Evolutionary conservation across 2,113 vertebrate genomes (phyloP), one percentile per base, ranked within the genome.

Genomic region (Meriones unguiculatus): DNA sequence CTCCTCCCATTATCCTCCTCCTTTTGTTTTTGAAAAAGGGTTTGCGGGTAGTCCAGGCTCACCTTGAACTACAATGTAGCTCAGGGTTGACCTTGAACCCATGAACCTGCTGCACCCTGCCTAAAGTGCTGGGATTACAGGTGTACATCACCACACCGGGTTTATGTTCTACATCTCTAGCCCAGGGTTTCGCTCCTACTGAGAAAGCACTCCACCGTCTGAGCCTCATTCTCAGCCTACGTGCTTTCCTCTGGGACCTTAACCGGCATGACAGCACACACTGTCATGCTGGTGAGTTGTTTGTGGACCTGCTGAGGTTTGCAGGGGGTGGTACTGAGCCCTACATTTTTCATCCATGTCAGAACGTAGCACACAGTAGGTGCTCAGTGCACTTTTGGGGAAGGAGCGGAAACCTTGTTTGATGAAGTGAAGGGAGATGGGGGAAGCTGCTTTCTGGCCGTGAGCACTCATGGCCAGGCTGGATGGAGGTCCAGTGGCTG

Each of bases 381-480:
- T 0, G 1, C 2, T 59, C 35, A 12, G 5, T 0, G 8, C 52
- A 11, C 72, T 88, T 73, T 30, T 2, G 1, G 25, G 12, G 32
- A 54, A n/a, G 13, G 77, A 54, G 81, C 35, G 50, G 22, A 62
- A 90, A 59, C 87, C 28, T 70, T 67, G 62, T 70, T 84, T 28
- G 69, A n/a, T 35, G 57, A 86, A 1, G 52, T 0, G 5, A 52
- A 3, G 72, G 64, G 28, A 18, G 70, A 10, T 13, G 0, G 0
- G 52, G 88, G 22, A 80, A 46, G 89, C 76, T 46, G 54, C 54
- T 65, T 70, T 46, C 67, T 70, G 24, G 67, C 38, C 38, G 77
- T 0, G 14, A 67, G 52, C 18, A 57, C 64, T 35, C 67, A 15
- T 0, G 1, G 0, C 50, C 0, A 7, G 30, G 57, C 57, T 1